Evolutionary conservation across 1,140 invertebrate genomes (phyloP), one percentile per base, ranked within the genome.

Genomic region (Halesus radiatus): DNA sequence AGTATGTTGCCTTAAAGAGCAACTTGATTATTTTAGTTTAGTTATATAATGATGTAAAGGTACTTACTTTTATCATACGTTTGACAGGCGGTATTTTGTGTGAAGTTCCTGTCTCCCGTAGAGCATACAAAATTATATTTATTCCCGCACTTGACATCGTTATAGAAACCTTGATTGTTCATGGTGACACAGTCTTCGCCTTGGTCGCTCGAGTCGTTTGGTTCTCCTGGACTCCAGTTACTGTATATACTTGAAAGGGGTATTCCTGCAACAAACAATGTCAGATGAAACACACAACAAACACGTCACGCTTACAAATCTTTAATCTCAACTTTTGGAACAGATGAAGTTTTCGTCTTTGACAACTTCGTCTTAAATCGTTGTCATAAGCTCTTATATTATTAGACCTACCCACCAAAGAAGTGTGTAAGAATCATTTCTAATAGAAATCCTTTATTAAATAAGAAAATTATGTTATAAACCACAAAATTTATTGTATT

Each of bases 181-280:
- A 83, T 53, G 5, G 45, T 1, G 1, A 76, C 79, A 56, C 78
- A 82, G 68, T 84, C 29, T 70, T 82, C 78, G 8, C 81, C 78
- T 16, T 82, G 54, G 3, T 80, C 66, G 4, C 18, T 73, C 22
- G 16, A n/a, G 26, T 79, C 75, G 60, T 73, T 80, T 15, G 81
- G 81, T 22, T 80, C 68, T 8, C 37, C 32, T 53, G 32, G n/a
- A 16, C 16, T 64, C 80, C 81, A 82, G 20, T 82, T 74, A 8
- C 15, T 22, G 22, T 74, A 78, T 18, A 54, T 58, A 53, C 75
- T 23, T 1, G 56, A 62, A 18, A 79, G 37, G 15, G 70, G 56
- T 54, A 7, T 58, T 7, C 80, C 80, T 81, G 15, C 3, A 76
- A 76, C 13, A 76, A 29, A 32, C 26, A 26, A 32, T 18, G 1